Percentiles rank a stretch among this genome's conserved stretches.
These are phyloP conservation scores for Ceuthmochares aereus DNA, from an alignment of 2,113 vertebrate species.

Conservation along the genomic window DNA sequence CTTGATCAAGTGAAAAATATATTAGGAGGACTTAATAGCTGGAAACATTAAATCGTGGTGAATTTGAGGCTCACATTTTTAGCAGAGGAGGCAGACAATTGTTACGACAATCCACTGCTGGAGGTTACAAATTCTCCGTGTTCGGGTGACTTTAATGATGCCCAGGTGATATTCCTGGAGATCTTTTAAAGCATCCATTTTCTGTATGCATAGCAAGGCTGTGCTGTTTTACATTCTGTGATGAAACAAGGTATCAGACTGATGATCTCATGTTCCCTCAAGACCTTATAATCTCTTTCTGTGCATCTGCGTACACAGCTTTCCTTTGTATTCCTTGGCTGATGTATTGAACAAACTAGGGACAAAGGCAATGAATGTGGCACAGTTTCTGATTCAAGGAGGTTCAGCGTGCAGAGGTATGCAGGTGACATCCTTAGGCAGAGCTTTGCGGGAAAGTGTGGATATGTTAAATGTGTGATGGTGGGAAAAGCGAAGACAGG, in stretches of 20 bases:
- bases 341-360: background rate
- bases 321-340: conserved; percentile 12
- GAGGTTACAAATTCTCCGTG: background rate
- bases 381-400: background rate
- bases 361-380: background rate
- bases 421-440: background rate
- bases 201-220: background rate
- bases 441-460: background rate
- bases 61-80: background rate
- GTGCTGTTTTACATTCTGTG: background rate
- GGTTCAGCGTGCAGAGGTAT: background rate
- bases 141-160: background rate
- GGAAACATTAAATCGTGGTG: background rate
- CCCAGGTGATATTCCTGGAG: background rate
- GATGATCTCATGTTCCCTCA: background rate
- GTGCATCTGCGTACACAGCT: background rate
- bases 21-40: conserved; percentile 4
- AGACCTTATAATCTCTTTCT: conserved; percentile 6
- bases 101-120: background rate
- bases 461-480: background rate
- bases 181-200: background rate
- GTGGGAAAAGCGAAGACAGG: background rate
- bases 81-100: background rate
- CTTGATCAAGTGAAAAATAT: conserved; percentile 32
- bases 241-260: background rate